Percentiles rank a stretch among this genome's conserved stretches.
phyloP scores from a whole-genome alignment of 1,140 invertebrate genomes.

The Pectinophora gossypiella region DNA sequence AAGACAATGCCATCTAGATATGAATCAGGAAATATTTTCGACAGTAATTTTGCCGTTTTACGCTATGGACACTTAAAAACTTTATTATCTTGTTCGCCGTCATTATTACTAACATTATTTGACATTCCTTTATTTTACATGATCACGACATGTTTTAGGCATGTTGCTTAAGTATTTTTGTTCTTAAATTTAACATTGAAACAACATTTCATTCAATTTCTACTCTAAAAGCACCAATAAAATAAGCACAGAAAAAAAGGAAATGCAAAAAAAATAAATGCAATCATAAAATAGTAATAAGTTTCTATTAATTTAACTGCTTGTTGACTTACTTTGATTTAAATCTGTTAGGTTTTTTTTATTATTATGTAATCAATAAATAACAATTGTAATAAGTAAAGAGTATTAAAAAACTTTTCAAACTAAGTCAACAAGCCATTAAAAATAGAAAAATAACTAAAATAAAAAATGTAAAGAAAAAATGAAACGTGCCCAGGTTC shows the following conservation, averaged over 20 bases:
- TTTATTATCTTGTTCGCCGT: slow-evolving; percentile 29
- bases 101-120: background rate
- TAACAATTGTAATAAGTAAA: background rate
- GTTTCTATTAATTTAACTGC: slow-evolving; percentile 6
- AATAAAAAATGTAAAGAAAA: slow-evolving; percentile 77
- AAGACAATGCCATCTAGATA: slow-evolving; percentile 38
- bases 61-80: slow-evolving; percentile 27
- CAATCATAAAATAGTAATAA: slow-evolving; percentile 19
- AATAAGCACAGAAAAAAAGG: slow-evolving; percentile 34
- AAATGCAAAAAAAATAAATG: slow-evolving; percentile 28
- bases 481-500: slow-evolving; percentile 91
- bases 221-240: slow-evolving; percentile 36
- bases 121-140: background rate
- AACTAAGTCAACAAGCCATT: slow-evolving; percentile 11
- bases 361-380: background rate
- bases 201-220: no score
- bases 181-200: no score
- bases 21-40: slow-evolving; percentile 35
- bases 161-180: no score
- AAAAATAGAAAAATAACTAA: slow-evolving; percentile 41
- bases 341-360: background rate
- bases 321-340: slow-evolving; percentile 13
- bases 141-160: no score
- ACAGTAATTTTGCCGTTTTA: slow-evolving; percentile 37
- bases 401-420: slow-evolving; percentile 1